These are phyloP conservation scores for Aplocera efformata DNA, from an alignment of 2,888 invertebrate genomes.

Conservation along the genomic window DNA sequence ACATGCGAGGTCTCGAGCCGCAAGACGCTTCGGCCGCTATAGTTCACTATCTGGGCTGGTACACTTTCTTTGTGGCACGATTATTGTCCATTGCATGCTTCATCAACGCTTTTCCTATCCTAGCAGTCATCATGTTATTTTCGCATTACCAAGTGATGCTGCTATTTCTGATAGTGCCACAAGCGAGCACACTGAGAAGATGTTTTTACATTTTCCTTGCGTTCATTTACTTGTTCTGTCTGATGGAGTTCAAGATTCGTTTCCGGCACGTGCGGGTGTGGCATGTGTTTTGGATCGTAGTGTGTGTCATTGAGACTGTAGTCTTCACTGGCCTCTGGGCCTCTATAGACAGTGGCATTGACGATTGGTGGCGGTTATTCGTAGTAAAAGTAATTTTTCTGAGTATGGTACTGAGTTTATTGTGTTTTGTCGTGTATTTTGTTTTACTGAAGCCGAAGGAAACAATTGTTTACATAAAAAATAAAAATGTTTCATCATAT, in stretches of 20 bases:
- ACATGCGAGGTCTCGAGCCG: constrained; percentile 84
- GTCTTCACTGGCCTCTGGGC: constrained; percentile 86
- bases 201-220: constrained; percentile 86
- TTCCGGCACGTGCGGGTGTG: constrained; percentile 86
- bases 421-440: constrained; percentile 83
- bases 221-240: constrained; percentile 86
- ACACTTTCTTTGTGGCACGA: constrained; percentile 85
- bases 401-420: constrained; percentile 80
- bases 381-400: constrained; percentile 82
- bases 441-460: constrained; percentile 82
- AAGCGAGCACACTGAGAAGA: constrained; percentile 75
- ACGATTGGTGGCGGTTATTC: constrained; percentile 86
- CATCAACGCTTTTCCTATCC: constrained; percentile 83
- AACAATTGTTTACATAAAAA: constrained; percentile 67
- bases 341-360: constrained; percentile 66
- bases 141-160: constrained; percentile 85
- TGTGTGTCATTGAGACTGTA: constrained; percentile 84
- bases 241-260: constrained; percentile 89
- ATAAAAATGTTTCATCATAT: constrained; percentile 32
- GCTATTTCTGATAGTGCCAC: constrained; percentile 83
- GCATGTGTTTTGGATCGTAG: constrained; percentile 84
- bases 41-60: constrained; percentile 88
- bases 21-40: constrained; percentile 86
- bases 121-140: constrained; percentile 80
- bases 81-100: constrained; percentile 85